phyloP scores from a whole-genome alignment of 2,113 vertebrate genomes.

The Chrysochloris asiatica region DNA sequence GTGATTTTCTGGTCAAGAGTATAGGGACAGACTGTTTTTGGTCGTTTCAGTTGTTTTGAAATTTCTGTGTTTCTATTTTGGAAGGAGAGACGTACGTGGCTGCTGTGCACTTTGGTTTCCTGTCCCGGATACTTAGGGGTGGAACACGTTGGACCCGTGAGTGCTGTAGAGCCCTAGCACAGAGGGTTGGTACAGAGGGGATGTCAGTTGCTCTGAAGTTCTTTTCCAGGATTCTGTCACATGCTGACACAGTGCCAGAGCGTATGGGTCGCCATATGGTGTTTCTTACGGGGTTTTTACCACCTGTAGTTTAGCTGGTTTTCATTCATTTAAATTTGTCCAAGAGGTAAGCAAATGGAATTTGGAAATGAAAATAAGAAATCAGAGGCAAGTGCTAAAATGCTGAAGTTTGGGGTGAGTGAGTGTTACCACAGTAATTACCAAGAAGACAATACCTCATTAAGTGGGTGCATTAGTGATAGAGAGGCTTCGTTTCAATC shows the following conservation, averaged over 20 bases:
- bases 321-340: constrained; percentile 72
- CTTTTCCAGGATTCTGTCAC: constrained; percentile 57
- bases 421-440: constrained; percentile 76
- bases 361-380: constrained; percentile 64
- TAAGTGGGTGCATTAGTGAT: constrained; percentile 69
- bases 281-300: constrained; percentile 65
- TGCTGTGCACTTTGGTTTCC: not conserved
- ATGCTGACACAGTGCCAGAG: constrained; percentile 64
- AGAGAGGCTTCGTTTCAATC: constrained; percentile 42
- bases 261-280: constrained; percentile 82
- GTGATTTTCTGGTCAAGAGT: not conserved
- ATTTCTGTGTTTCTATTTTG: constrained; percentile 2
- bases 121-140: rapidly evolving
- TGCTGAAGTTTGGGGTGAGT: constrained; percentile 64
- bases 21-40: constrained; percentile 2
- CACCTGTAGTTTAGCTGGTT: constrained; percentile 80
- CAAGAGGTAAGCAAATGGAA: constrained; percentile 72
- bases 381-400: constrained; percentile 51
- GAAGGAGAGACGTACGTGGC: not conserved
- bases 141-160: not conserved
- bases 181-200: not conserved
- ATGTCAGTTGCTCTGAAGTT: not conserved
- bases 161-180: not conserved
- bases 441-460: constrained; percentile 64
- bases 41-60: constrained; percentile 26